A percentile compares a stretch with the other conserved stretches of the same genome.
Conservation (phyloP, 2,797 vertebrate genomes). For the Notolepis coatsorum region DNA sequence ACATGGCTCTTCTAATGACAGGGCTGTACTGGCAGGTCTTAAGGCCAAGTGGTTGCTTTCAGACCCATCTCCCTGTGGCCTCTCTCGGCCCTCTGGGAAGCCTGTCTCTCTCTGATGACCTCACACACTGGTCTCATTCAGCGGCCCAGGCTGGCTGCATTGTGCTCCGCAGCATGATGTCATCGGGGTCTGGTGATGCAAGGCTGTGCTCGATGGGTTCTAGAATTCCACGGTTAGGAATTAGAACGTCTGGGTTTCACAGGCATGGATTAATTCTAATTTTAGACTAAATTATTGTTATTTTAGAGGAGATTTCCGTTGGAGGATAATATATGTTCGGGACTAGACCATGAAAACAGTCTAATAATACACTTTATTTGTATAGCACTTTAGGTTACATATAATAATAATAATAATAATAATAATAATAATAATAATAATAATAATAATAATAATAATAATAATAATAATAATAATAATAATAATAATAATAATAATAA, state of each 20-base stretch:
- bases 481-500: too few relatives aligned
- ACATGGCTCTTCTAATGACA: conserved; percentile 29
- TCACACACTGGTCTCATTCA: conserved; percentile 71
- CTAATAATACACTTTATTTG: too few relatives aligned
- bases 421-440: too few relatives aligned
- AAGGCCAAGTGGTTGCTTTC: conserved; percentile 27
- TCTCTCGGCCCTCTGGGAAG: conserved; percentile 29
- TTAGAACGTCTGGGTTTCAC: conserved; percentile 19
- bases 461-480: too few relatives aligned
- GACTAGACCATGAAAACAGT: too few relatives aligned
- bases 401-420: too few relatives aligned
- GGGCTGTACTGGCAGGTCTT: too few relatives aligned
- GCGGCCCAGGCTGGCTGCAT: conserved; percentile 31
- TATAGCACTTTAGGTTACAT: too few relatives aligned
- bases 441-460: too few relatives aligned
- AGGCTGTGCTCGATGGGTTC: conserved; percentile 20
- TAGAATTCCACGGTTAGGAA: conserved; percentile 34
- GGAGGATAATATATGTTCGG: too few relatives aligned
- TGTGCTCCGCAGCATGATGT: conserved; percentile 70
- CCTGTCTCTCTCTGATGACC: conserved; percentile 62
- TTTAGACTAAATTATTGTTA: too few relatives aligned
- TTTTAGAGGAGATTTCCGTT: too few relatives aligned
- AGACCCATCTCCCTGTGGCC: conserved; percentile 30
- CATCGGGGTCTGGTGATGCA: conserved; percentile 51
- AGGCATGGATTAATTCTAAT: background rate